Conservation (phyloP, 2,797 vertebrate species). For the Buceros bicornis region DNA sequence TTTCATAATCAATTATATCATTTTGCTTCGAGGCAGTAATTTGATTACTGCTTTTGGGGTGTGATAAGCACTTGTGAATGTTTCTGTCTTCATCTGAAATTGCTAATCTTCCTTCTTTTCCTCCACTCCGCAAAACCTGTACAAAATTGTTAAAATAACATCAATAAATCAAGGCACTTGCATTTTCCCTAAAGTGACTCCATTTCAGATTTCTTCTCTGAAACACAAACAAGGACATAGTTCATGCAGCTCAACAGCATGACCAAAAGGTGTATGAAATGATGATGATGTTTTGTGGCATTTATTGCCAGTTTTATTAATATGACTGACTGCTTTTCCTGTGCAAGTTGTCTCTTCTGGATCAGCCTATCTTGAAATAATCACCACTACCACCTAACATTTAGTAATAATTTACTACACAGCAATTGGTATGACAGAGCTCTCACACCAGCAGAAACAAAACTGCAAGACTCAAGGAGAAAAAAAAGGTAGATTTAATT, state of each 20-base stretch:
- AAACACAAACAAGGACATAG: slow-evolving; percentile 71
- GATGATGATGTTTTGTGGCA: slow-evolving; percentile 58
- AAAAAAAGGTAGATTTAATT: background rate
- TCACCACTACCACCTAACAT: slow-evolving; percentile 22
- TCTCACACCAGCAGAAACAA: background rate
- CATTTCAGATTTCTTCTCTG: slow-evolving; percentile 51
- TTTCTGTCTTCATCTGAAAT: slow-evolving; percentile 60
- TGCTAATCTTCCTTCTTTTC: slow-evolving; percentile 46
- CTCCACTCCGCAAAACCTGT: slow-evolving; percentile 32
- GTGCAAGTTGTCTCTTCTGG: slow-evolving; percentile 43
- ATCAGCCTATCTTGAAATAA: slow-evolving; percentile 56
- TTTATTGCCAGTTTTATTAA: slow-evolving; percentile 64
- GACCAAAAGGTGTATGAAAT: slow-evolving; percentile 41
- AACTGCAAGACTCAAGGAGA: background rate
- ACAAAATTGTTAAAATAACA: slow-evolving; percentile 71
- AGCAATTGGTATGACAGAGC: background rate
- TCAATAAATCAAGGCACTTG: slow-evolving; percentile 59
- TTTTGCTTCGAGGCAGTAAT: background rate
- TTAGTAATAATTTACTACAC: slow-evolving; percentile 34
- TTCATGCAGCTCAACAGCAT: slow-evolving; percentile 47
- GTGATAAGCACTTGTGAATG: slow-evolving; percentile 49
- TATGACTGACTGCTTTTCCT: slow-evolving; percentile 48
- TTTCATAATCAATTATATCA: slow-evolving; percentile 65
- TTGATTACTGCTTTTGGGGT: slow-evolving; percentile 59
- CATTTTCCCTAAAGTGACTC: slow-evolving; percentile 45